These are phyloP conservation scores for Neosilurus hyrtlii DNA, from an alignment of 2,797 vertebrate species.

Conservation along the genomic window DNA sequence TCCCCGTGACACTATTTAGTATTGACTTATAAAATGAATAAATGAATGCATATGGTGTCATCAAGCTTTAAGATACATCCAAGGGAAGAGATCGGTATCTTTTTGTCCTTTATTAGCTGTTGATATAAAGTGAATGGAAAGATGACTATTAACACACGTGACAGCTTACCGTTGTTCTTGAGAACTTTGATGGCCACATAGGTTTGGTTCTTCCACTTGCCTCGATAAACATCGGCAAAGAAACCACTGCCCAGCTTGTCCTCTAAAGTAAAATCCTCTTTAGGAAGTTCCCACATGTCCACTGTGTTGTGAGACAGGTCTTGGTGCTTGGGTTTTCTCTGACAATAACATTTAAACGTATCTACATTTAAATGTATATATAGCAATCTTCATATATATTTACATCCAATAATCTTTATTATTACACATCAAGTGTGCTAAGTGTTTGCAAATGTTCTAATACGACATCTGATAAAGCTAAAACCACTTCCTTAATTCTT, in stretches of 20 bases:
- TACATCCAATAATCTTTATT: background rate
- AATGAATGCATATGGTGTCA: background rate
- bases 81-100: background rate
- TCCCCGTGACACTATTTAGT: no score
- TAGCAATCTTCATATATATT: background rate
- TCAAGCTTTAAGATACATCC: background rate
- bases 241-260: slow-evolving; percentile 74
- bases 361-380: background rate
- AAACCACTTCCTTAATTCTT: slow-evolving; percentile 30
- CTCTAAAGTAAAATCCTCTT: slow-evolving; percentile 74
- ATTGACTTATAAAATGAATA: no score
- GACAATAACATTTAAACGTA: background rate
- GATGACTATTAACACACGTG: background rate
- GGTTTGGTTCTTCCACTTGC: slow-evolving; percentile 76
- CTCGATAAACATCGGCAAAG: slow-evolving; percentile 78
- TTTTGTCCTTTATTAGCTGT: background rate
- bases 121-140: background rate
- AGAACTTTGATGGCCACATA: slow-evolving; percentile 78
- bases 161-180: slow-evolving; percentile 63
- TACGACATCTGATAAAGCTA: background rate
- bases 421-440: background rate
- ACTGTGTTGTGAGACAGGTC: slow-evolving; percentile 67
- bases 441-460: background rate
- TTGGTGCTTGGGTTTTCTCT: slow-evolving; percentile 66
- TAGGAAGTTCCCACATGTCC: slow-evolving; percentile 79